Percentiles rank a stretch among this genome's conserved stretches.
Conservation (phyloP, 2,113 vertebrate species). For the Pelusios castaneus region DNA sequence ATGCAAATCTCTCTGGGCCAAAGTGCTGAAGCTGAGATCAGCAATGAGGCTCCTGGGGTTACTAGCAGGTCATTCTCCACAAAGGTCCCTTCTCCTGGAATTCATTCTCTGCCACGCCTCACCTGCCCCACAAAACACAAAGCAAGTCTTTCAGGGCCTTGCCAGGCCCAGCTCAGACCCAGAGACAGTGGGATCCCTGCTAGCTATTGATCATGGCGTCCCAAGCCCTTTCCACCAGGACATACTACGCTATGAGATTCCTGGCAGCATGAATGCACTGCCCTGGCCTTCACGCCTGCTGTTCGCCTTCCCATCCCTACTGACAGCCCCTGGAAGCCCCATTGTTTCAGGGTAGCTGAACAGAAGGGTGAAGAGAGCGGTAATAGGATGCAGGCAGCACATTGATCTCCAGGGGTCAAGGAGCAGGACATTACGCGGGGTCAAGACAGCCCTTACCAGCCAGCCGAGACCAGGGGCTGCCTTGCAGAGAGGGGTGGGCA, state of each 20-base stretch:
- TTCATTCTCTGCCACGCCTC: background rate
- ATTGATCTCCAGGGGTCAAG: background rate
- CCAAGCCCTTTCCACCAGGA: background rate
- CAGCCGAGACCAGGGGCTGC: background rate
- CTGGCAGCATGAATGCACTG: background rate
- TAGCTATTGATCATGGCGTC: background rate
- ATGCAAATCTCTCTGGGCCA: background rate
- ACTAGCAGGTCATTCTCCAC: background rate
- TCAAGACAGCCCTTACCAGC: background rate
- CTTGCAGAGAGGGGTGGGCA: background rate
- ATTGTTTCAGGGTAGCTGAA: background rate
- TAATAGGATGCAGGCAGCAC: background rate
- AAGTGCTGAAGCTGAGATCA: background rate
- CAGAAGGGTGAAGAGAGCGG: background rate
- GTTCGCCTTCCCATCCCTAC: background rate
- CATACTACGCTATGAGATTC: background rate
- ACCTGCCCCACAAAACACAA: no score
- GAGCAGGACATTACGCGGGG: background rate
- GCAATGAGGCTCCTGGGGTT: background rate
- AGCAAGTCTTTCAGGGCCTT: background rate
- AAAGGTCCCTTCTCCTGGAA: background rate
- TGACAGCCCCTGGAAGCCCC: background rate
- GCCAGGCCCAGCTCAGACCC: background rate
- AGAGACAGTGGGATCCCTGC: background rate
- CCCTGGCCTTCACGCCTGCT: background rate